Percentiles rank a stretch among this genome's conserved stretches.
phyloP scores from a whole-genome alignment of 2,797 vertebrate genomes.

The Leucoraja ocellata region DNA sequence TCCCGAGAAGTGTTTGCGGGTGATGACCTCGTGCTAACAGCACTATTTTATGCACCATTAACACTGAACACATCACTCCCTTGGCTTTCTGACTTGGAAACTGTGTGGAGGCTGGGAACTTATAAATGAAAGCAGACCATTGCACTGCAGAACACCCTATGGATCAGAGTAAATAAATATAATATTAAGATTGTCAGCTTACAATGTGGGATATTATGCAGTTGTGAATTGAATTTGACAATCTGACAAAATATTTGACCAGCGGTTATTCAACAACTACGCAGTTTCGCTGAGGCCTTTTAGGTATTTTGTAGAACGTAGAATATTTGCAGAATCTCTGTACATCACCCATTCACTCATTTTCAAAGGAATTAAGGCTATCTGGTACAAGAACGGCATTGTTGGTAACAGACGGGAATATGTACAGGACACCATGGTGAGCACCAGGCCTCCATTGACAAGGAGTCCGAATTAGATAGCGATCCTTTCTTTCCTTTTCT shows the following conservation, averaged over 20 bases:
- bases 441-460: neutral
- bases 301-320: neutral
- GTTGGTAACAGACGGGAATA: neutral
- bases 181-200: neutral
- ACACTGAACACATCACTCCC: neutral
- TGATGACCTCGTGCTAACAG: neutral
- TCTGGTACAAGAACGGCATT: neutral
- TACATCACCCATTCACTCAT: neutral
- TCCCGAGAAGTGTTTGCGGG: neutral
- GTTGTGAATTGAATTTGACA: neutral
- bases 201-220: neutral
- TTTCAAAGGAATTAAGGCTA: neutral
- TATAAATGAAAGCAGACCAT: neutral
- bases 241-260: neutral
- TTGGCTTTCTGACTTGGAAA: neutral
- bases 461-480: neutral
- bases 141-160: neutral
- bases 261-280: no score
- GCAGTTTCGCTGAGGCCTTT: neutral
- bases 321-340: neutral
- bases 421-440: neutral
- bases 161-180: neutral
- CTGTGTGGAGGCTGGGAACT: neutral
- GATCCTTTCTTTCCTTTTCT: neutral
- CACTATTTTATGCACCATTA: neutral